phyloP scores from a whole-genome alignment of 92 coral and sea anemone genomes.

The Nematostella vectensis region DNA sequence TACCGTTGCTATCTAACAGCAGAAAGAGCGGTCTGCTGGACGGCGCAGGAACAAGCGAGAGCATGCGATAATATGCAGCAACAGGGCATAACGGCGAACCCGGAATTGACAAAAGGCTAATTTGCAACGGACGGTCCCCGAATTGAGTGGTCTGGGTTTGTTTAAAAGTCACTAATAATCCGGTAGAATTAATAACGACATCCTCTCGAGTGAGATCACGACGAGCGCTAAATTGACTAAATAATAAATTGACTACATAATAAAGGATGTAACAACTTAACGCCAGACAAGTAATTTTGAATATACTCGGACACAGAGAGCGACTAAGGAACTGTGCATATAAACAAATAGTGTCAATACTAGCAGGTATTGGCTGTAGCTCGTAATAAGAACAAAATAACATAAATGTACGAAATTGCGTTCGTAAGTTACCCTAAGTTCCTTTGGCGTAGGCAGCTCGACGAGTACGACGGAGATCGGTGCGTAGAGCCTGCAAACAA shows the following conservation, averaged over 20 bases:
- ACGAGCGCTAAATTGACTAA: background rate
- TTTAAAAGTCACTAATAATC: constrained; percentile 12
- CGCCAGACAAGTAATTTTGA: constrained; percentile 12
- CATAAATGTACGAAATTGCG: background rate
- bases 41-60: constrained; percentile 4
- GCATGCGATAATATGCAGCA: constrained; percentile 6
- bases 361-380: background rate
- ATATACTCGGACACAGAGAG: constrained; percentile 3
- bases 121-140: constrained; percentile 4
- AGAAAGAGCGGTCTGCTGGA: background rate
- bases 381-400: constrained; percentile 4
- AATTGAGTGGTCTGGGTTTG: constrained; percentile 11
- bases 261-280: constrained; percentile 1
- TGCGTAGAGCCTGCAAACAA: background rate
- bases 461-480: background rate
- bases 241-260: background rate
- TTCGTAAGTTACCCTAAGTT: background rate
- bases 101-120: background rate
- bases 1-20: background rate
- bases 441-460: background rate
- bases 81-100: constrained; percentile 15
- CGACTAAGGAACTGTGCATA: constrained; percentile 10
- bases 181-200: constrained; percentile 1
- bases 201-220: constrained; percentile 1
- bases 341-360: constrained; percentile 7